Evolutionary conservation across 1,140 invertebrate species (phyloP), one percentile per base, ranked within the genome.

Genomic region (Chionoecetes opilio): DNA sequence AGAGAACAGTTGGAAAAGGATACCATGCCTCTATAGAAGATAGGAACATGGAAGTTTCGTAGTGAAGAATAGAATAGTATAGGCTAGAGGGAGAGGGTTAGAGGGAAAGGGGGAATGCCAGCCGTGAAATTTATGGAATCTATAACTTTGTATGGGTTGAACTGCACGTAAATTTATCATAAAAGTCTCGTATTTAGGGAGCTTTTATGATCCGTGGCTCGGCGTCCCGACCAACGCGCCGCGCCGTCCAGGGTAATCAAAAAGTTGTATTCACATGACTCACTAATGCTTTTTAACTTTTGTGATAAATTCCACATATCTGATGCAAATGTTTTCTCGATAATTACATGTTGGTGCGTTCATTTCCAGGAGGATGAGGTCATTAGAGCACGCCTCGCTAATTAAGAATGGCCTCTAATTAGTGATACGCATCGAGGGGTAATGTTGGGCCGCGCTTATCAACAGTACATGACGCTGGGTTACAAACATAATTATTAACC

Each of bases 231-330:
- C 21, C 63, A 75, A 75, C 63, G 21, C 63, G 11, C 21, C 63
- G 63, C n/a, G n/a, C n/a, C n/a, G n/a, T n/a, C n/a, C n/a, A 5
- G 63, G 11, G 21, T 75, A 75, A 75, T 75, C 63, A 75, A 75
- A 75, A 75, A 75, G 63, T 75, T 75, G 63, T 75, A 75, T 75
- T 75, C 63, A 75, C 63, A 75, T 75, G 63, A 75, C 63, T n/a
- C 63, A 75, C 63, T 75, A 75, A 75, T 75, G 63, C 63, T 75
- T 75, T n/a, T 75, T 75, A 75, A 75, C 63, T 75, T 75, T 75
- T 75, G 63, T 75, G 63, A 75, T 75, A 75, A 75, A 75, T 75
- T 75, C 63, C 63, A 75, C 63, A 75, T 75, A 75, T 75, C 63
- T 75, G 63, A 75, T 75, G 63, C 63, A 75, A 75, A 75, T 75